phyloP scores from a whole-genome alignment of 2,888 invertebrate species.

The Polietes domitor region DNA sequence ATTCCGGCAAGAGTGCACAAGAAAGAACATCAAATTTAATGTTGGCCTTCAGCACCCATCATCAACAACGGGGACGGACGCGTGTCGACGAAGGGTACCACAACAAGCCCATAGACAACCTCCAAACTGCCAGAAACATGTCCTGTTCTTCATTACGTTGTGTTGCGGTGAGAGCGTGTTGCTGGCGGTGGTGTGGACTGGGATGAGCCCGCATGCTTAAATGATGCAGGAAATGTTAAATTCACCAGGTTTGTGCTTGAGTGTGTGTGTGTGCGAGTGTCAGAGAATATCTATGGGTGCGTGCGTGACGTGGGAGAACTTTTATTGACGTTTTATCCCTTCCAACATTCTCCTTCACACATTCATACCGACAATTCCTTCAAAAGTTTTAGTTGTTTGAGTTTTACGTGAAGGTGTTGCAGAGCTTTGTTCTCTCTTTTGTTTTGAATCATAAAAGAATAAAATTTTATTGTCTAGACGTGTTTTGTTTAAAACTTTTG shows the following conservation, averaged over 20 bases:
- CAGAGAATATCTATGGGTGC: neutral
- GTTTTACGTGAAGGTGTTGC: neutral
- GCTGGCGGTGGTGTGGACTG: neutral
- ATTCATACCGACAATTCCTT: neutral
- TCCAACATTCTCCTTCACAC: neutral
- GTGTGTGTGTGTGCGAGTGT: neutral
- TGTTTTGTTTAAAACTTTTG: conserved; percentile 22
- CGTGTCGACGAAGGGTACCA: neutral
- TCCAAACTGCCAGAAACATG: neutral
- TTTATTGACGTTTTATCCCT: conserved; percentile 6
- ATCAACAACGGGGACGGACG: neutral
- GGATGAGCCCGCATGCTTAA: neutral
- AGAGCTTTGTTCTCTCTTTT: neutral
- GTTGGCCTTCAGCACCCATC: neutral
- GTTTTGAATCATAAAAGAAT: conserved; percentile 21
- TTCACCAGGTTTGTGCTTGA: neutral
- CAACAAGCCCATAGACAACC: neutral
- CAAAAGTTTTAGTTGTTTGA: neutral
- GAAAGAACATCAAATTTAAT: neutral
- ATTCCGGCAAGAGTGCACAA: no score
- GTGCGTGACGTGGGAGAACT: neutral
- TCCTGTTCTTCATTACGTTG: neutral
- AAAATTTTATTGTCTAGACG: conserved; percentile 52
- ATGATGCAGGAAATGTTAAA: neutral
- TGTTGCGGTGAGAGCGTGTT: neutral